Conservation (phyloP, 1,140 invertebrate species). For the Probaryconus sp. region DNA sequence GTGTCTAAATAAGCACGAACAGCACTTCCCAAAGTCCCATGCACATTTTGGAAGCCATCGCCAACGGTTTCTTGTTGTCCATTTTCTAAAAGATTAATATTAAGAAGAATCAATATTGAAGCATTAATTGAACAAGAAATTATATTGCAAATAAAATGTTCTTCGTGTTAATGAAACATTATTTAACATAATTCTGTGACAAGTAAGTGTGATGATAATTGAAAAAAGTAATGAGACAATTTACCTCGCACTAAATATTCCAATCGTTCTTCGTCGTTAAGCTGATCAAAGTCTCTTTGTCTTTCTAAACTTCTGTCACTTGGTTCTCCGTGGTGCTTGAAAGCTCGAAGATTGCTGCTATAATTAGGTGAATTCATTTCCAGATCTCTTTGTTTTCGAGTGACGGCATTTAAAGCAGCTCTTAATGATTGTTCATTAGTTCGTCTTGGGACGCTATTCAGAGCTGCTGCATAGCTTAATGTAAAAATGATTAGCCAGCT, state of each 20-base stretch:
- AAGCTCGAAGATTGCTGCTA: constrained; percentile 65
- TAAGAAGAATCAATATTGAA: neutral
- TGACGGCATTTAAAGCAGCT: constrained; percentile 74
- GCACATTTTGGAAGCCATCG: constrained; percentile 69
- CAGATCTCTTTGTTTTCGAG: constrained; percentile 75
- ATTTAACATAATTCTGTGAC: neutral
- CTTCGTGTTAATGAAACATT: too few species aligned
- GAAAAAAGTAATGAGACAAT: neutral
- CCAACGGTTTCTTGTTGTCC: constrained; percentile 72
- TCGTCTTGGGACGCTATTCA: constrained; percentile 55
- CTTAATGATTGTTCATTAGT: constrained; percentile 71
- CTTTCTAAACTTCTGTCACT: constrained; percentile 62
- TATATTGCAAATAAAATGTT: neutral
- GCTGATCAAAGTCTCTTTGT: constrained; percentile 59
- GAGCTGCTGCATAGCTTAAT: constrained; percentile 49
- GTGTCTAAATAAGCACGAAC: constrained; percentile 66
- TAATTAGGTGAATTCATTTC: constrained; percentile 67
- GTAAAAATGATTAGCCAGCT: constrained; percentile 59
- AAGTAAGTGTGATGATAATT: neutral
- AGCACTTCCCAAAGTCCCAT: constrained; percentile 64
- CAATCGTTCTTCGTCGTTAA: constrained; percentile 63
- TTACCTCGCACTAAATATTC: constrained; percentile 68
- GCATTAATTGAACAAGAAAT: too few species aligned
- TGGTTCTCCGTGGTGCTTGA: constrained; percentile 67
- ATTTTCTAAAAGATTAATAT: constrained; percentile 58